These are phyloP conservation scores for Bombus polaris DNA, from an alignment of 1,140 invertebrate genomes.

Conservation along the genomic window DNA sequence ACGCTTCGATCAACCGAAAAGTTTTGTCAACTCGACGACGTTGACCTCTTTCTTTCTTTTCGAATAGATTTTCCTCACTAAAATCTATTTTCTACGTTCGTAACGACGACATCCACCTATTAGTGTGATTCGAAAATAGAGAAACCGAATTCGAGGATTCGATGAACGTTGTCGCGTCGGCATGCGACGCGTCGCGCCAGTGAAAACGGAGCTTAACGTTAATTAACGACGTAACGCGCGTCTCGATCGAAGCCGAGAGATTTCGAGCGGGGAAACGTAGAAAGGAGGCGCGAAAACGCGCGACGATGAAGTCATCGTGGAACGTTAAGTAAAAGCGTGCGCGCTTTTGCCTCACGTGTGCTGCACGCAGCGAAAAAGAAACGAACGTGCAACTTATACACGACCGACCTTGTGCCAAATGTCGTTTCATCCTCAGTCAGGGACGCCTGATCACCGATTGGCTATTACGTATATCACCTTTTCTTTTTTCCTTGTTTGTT, in stretches of 20 bases:
- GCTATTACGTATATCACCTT: slow-evolving; percentile 32
- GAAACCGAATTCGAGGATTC: background rate
- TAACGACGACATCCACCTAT: no score
- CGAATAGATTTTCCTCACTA: background rate
- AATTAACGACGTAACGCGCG: slow-evolving; percentile 52
- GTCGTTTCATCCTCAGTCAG: slow-evolving; percentile 72
- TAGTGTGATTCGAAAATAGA: background rate
- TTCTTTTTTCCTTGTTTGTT: slow-evolving; percentile 26
- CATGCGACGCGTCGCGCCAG: background rate
- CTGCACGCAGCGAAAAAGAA: slow-evolving; percentile 30
- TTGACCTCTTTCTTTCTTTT: background rate
- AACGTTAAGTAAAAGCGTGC: slow-evolving; percentile 15
- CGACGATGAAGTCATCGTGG: slow-evolving; percentile 35
- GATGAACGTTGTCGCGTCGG: background rate
- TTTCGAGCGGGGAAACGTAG: slow-evolving; percentile 8
- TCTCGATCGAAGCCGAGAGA: background rate
- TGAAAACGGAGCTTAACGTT: slow-evolving; percentile 37
- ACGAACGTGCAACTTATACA: slow-evolving; percentile 53
- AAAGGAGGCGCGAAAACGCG: slow-evolving; percentile 56
- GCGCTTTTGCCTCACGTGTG: background rate
- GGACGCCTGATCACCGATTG: slow-evolving; percentile 56
- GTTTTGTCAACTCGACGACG: no score
- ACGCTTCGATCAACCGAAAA: no score
- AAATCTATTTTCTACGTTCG: no score
- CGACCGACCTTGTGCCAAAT: slow-evolving; percentile 76